phyloP scores from a whole-genome alignment of 2,797 vertebrate genomes.

The Lepilemur septentrionalis region DNA sequence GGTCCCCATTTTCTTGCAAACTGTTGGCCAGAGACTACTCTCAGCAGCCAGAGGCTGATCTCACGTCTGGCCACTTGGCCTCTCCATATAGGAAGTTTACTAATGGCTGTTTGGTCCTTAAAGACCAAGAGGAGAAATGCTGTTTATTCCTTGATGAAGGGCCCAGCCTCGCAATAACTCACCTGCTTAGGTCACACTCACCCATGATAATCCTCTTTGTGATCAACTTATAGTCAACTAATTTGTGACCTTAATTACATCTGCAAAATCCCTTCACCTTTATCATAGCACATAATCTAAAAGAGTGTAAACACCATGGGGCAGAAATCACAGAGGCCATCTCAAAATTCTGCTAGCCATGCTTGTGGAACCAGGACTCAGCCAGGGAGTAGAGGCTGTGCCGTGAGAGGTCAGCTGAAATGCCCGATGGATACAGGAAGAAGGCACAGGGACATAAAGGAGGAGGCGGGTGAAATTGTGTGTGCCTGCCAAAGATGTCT shows the following conservation, averaged over 20 bases:
- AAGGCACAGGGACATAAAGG: not conserved
- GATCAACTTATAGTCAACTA: not conserved
- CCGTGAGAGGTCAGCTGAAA: accelerated
- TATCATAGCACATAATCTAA: not conserved
- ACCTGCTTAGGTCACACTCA: not conserved
- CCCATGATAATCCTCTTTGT: not conserved
- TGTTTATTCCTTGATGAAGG: not conserved
- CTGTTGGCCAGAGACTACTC: not conserved
- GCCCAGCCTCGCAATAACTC: not conserved
- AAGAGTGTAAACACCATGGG: not conserved
- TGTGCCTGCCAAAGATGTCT: not conserved
- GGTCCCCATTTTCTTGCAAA: not conserved
- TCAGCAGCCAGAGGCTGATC: not conserved
- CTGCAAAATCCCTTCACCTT: not conserved
- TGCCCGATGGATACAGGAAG: no score
- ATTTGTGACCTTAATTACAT: not conserved
- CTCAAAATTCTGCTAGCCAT: not conserved
- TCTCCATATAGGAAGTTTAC: not conserved
- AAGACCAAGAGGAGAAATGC: not conserved
- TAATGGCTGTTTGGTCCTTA: not conserved
- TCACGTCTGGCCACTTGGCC: not conserved
- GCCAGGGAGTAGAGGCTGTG: not conserved
- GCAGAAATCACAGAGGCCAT: not conserved
- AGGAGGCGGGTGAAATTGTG: not conserved
- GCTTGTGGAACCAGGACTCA: not conserved